These are phyloP conservation scores for Serrognathus titanus DNA, from an alignment of 2,888 invertebrate genomes.

Conservation along the genomic window DNA sequence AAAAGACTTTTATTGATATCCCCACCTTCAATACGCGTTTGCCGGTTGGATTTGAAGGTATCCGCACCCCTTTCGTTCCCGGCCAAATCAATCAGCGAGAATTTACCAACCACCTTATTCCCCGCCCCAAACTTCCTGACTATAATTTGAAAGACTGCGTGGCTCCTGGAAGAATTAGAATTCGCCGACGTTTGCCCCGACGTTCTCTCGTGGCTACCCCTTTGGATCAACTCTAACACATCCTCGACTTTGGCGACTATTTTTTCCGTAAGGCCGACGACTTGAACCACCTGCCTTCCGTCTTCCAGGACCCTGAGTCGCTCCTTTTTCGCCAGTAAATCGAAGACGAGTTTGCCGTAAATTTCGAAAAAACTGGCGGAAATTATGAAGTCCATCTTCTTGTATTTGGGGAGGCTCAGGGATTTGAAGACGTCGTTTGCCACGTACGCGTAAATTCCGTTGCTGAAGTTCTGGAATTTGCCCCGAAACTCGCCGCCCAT, in stretches of 20 bases:
- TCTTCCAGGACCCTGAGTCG: slow-evolving; percentile 95
- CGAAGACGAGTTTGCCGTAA: slow-evolving; percentile 94
- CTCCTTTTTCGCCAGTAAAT: slow-evolving; percentile 85
- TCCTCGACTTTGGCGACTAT: slow-evolving; percentile 88
- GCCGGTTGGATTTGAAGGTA: slow-evolving; percentile 91
- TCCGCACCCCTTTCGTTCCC: slow-evolving; percentile 99
- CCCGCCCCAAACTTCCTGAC: slow-evolving; percentile 68
- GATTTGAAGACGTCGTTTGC: slow-evolving; percentile 86
- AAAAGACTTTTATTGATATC: slow-evolving; percentile 95
- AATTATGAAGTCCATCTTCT: slow-evolving; percentile 79
- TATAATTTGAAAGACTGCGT: slow-evolving; percentile 98
- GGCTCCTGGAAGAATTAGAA: slow-evolving; percentile 95
- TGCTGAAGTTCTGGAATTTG: slow-evolving; percentile 92
- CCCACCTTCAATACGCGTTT: slow-evolving; percentile 91
- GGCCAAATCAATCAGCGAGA: slow-evolving; percentile 95
- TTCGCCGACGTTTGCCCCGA: slow-evolving; percentile 98
- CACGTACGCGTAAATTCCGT: slow-evolving; percentile 97
- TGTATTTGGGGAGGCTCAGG: slow-evolving; percentile 64
- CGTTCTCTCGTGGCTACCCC: slow-evolving; percentile 84
- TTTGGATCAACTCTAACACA: slow-evolving; percentile 87
- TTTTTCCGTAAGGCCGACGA: slow-evolving; percentile 92
- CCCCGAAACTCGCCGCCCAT: slow-evolving; percentile 98
- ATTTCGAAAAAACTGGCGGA: slow-evolving; percentile 98
- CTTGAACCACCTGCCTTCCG: slow-evolving; percentile 95
- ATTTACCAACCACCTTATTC: slow-evolving; percentile 89